phyloP scores from a whole-genome alignment of 2,113 vertebrate genomes.

The Pelecanoides urinatrix region DNA sequence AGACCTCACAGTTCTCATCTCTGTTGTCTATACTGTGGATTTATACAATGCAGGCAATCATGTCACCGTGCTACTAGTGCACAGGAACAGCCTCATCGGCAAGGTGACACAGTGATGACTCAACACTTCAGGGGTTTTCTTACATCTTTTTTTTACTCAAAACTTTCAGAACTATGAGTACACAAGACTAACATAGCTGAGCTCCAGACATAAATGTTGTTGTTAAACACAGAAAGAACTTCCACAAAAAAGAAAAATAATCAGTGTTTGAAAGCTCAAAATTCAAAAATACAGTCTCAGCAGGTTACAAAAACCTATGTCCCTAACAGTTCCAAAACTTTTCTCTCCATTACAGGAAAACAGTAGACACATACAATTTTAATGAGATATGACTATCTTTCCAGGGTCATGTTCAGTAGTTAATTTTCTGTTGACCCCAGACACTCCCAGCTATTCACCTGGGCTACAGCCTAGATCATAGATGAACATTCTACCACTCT shows the following conservation, averaged over 20 bases:
- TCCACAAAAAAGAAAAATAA: not conserved
- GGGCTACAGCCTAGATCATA: not conserved
- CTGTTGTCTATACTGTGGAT: not conserved
- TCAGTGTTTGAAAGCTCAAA: not conserved
- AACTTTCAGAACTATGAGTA: not conserved
- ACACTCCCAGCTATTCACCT: not conserved
- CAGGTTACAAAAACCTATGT: not conserved
- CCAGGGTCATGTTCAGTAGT: not conserved
- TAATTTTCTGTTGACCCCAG: not conserved
- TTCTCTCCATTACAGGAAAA: not conserved
- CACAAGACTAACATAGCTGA: not conserved
- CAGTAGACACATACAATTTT: not conserved
- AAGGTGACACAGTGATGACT: not conserved
- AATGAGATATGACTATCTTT: not conserved
- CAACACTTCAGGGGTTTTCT: not conserved
- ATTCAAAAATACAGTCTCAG: not conserved
- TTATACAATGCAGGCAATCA: not conserved
- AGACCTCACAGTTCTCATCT: not conserved
- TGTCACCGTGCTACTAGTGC: not conserved
- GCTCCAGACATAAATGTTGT: not conserved
- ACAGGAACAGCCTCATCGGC: not conserved
- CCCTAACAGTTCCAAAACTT: not conserved
- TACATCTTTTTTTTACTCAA: not conserved
- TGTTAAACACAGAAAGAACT: not conserved
- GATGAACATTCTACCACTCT: not conserved